phyloP scores from a whole-genome alignment of 1,140 invertebrate species.

The Habropoda laboriosa region DNA sequence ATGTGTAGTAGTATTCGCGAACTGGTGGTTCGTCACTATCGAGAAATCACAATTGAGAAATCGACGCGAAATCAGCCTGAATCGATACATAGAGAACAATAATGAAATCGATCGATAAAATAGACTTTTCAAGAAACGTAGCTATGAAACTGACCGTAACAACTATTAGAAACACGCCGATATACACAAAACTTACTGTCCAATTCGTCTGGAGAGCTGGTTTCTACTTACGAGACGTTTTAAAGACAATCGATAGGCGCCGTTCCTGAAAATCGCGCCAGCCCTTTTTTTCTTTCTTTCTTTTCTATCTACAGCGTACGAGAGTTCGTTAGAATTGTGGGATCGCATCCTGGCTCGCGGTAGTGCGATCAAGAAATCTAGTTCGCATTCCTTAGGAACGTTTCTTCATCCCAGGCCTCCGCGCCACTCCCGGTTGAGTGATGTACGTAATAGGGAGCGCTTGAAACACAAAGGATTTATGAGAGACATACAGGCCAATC shows the following conservation, averaged over 20 bases:
- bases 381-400: slow-evolving; percentile 69
- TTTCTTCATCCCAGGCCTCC: slow-evolving; percentile 70
- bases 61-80: background rate
- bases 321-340: slow-evolving; percentile 66
- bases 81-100: slow-evolving; percentile 11
- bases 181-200: slow-evolving; percentile 64
- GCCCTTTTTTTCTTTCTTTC: slow-evolving; percentile 45
- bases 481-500: slow-evolving; percentile 69
- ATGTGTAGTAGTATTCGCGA: background rate
- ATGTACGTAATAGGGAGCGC: slow-evolving; percentile 69
- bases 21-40: background rate
- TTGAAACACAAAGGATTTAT: slow-evolving; percentile 68
- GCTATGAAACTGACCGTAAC: slow-evolving; percentile 51
- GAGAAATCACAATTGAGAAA: background rate
- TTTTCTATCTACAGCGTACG: slow-evolving; percentile 64
- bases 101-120: background rate
- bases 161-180: slow-evolving; percentile 52
- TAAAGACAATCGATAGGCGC: slow-evolving; percentile 65
- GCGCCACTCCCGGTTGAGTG: slow-evolving; percentile 68
- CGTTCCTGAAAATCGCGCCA: slow-evolving; percentile 65
- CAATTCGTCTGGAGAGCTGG: slow-evolving; percentile 66
- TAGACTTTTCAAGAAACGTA: background rate
- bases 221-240: slow-evolving; percentile 68
- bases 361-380: slow-evolving; percentile 67
- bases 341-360: slow-evolving; percentile 67